A percentile compares a stretch with the other conserved stretches of the same genome.
Conservation (phyloP, 1,140 invertebrate genomes). For the Mamestra configurata region DNA sequence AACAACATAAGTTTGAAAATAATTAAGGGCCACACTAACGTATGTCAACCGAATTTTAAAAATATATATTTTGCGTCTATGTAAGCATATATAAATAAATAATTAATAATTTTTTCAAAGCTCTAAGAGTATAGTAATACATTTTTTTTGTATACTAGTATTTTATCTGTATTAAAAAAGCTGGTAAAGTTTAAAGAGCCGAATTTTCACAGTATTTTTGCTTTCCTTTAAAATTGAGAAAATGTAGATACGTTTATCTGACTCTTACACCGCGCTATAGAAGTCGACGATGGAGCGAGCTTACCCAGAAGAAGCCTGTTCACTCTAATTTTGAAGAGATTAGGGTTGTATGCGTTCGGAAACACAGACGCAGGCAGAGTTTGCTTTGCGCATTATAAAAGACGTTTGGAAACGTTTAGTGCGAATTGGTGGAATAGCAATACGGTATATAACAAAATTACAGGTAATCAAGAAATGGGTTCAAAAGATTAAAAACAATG, state of each 20-base stretch:
- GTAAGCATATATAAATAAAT: conserved; percentile 38
- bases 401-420: no score
- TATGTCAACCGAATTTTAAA: conserved; percentile 36
- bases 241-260: conserved; percentile 49
- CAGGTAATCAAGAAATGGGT: no score
- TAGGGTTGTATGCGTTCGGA: no score
- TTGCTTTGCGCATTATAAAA: no score
- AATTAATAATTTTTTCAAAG: conserved; percentile 25
- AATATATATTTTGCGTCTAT: conserved; percentile 30
- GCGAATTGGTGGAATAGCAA: no score
- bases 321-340: no score
- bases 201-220: conserved; percentile 51
- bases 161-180: conserved; percentile 50
- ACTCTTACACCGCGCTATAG: conserved; percentile 40
- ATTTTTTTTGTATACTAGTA: conserved; percentile 17
- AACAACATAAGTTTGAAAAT: conserved; percentile 22
- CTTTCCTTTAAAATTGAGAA: conserved; percentile 55
- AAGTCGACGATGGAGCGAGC: no score
- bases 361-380: no score
- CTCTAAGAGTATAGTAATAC: conserved; percentile 15
- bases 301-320: no score
- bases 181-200: conserved; percentile 51
- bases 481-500: no score
- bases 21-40: conserved; percentile 46
- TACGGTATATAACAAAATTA: no score